Percentiles rank a stretch among this genome's conserved stretches.
phyloP scores from a whole-genome alignment of 2,888 invertebrate species.

The Prosopocoilus inquinatus region DNA sequence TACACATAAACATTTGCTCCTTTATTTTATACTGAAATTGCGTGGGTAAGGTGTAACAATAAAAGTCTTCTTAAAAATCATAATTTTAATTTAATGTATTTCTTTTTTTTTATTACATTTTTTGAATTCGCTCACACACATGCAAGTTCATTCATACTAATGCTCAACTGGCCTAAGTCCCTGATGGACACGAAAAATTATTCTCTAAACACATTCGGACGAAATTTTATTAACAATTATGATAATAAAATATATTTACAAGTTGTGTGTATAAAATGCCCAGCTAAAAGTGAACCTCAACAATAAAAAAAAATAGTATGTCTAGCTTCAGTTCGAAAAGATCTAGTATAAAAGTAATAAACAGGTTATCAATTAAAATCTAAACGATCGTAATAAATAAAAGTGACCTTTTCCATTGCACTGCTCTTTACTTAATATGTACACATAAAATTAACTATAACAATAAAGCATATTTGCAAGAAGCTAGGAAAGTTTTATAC shows the following conservation, averaged over 20 bases:
- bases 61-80: slow-evolving; percentile 10
- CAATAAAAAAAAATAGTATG: slow-evolving; percentile 16
- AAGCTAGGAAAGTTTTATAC: slow-evolving; percentile 32
- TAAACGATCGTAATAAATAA: slow-evolving; percentile 22
- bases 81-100: slow-evolving; percentile 21
- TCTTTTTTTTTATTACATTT: slow-evolving; percentile 20
- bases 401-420: slow-evolving; percentile 39
- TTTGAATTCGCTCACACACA: slow-evolving; percentile 10
- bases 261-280: slow-evolving; percentile 42
- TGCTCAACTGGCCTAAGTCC: slow-evolving; percentile 48
- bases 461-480: slow-evolving; percentile 7
- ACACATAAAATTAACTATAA: slow-evolving; percentile 22
- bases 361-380: slow-evolving; percentile 1
- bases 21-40: too few relatives aligned
- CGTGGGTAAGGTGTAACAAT: neutral
- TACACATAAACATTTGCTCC: neutral
- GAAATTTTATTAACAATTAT: slow-evolving; percentile 37
- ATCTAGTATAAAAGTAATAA: slow-evolving; percentile 2
- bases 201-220: slow-evolving; percentile 29
- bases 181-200: slow-evolving; percentile 38
- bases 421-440: slow-evolving; percentile 33
- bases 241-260: slow-evolving; percentile 38
- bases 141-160: slow-evolving; percentile 24
- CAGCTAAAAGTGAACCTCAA: slow-evolving; percentile 36
- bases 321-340: slow-evolving; percentile 10